Base-by-base conservation (phyloP, 2,888 invertebrate genomes). In the Chymomyza fuscimana region DNA sequence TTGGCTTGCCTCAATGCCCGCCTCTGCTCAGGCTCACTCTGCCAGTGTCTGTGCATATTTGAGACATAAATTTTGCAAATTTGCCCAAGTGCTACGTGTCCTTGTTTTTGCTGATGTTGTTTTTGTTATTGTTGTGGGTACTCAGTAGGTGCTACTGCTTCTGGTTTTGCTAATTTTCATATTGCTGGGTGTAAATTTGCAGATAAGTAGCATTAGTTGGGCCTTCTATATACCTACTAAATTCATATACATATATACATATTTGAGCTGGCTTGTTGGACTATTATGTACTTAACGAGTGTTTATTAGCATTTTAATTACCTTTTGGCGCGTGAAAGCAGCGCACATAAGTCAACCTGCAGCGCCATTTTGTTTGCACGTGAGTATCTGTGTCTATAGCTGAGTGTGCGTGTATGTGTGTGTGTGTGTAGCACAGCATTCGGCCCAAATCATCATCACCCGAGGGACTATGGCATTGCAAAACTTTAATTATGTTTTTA, bases 231-330 rank as follows among this genome's bases (percentile, higher is more conserved):
- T 58, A 25, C 5, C 5, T 16, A 15, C 12, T 9, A 32, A 5
- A 40, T 63, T n/a, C 67, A 58, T 50, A 46, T 51, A 9, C 65
- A 15, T 66, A 62, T 54, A 70, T 64, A n/a, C 46, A 32, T 69
- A 62, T 5, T 70, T 60, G 32, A 69, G 60, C 61, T 73, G 71
- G 65, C 69, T 65, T 56, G 29, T 65, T 69, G 76, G 81, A 77
- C 82, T 85, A 85, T 85, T 85, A 84, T 80, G 79, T 80, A 82
- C 80, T 81, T 86, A 83, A 87, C 81, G 77, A 87, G 79, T 81
- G 80, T 86, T 87, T 86, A 88, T 87, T 86, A 88, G 83, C 88
- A 87, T 87, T 87, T 88, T 87, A 87, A 88, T 87, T 87, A 87
- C 83, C 81, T 81, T 76, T 84, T 74, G 80, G 80, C 82, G 84